Evolutionary conservation across 2,888 invertebrate genomes (phyloP).

Genomic region (Linnaemya tessellans): DNA sequence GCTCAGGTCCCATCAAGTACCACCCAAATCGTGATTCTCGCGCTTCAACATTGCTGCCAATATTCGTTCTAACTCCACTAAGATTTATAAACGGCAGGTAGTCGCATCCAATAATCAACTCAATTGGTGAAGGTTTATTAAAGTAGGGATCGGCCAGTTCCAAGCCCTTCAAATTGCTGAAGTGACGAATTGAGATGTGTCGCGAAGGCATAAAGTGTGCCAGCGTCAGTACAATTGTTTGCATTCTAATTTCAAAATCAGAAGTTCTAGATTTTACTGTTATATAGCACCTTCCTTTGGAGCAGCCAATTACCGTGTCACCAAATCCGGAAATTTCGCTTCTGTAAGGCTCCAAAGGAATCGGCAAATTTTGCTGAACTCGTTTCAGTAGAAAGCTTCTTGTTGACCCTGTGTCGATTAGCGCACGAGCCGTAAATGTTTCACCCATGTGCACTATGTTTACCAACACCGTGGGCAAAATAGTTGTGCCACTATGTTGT

Average conservation of each 20-base stretch:
- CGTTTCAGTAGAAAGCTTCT: not conserved
- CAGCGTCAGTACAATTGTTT: not conserved
- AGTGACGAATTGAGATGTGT: not conserved
- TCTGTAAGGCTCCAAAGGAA: no score
- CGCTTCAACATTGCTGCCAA: not conserved
- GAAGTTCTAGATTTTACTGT: no score
- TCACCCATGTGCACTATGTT: slow-evolving; percentile 11
- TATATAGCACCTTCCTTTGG: no score
- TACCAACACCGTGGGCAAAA: not conserved
- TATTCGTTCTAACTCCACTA: not conserved
- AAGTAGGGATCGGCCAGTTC: slow-evolving; percentile 46
- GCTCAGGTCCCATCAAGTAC: not conserved
- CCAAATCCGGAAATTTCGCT: no score
- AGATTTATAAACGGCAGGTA: slow-evolving; percentile 37
- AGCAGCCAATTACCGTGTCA: no score
- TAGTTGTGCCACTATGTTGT: not conserved
- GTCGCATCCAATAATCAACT: slow-evolving; percentile 50
- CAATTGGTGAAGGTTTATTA: slow-evolving; percentile 20
- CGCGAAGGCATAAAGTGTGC: not conserved
- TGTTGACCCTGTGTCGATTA: slow-evolving; percentile 21
- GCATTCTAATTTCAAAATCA: no score
- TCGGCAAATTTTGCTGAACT: slow-evolving; percentile 16
- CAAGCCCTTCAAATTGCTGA: not conserved
- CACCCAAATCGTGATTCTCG: slow-evolving; percentile 1
- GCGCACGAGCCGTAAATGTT: slow-evolving; percentile 16